A percentile compares a stretch with the other conserved stretches of the same genome.
These are phyloP conservation scores for Heterodera carotae DNA, from an alignment of 1,140 invertebrate species.

Conservation along the genomic window DNA sequence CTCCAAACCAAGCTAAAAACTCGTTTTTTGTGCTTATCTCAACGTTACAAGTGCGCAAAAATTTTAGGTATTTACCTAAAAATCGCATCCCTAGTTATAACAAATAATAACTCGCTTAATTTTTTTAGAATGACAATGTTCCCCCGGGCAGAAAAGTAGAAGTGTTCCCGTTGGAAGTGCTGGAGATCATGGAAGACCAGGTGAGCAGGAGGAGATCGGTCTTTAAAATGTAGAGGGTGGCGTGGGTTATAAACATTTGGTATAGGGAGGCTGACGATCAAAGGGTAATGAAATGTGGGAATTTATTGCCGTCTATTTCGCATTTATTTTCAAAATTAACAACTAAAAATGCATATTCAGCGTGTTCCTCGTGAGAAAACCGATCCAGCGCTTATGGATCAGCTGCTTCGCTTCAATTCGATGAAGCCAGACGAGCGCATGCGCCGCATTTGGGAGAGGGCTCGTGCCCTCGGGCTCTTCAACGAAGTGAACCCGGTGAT, in stretches of 20 bases:
- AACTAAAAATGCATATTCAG: not conserved
- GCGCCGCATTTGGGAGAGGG: not conserved
- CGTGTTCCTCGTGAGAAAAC: conserved; percentile 44
- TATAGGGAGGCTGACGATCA: no score
- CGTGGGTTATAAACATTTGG: no score
- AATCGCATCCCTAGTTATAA: no score
- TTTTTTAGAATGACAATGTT: conserved; percentile 16
- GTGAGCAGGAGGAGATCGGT: not conserved
- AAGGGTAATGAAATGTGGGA: not conserved
- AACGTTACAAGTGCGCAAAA: no score
- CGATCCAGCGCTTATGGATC: conserved; percentile 22
- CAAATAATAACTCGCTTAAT: not conserved
- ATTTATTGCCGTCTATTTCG: not conserved
- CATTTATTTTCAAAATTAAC: not conserved
- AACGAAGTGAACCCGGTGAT: conserved; percentile 22
- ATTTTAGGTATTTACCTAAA: no score
- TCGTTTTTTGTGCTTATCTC: no score
- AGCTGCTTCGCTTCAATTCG: conserved; percentile 22
- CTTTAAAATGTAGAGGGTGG: no score
- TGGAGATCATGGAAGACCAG: conserved; percentile 31
- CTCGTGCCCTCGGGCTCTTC: conserved; percentile 9
- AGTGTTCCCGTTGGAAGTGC: conserved; percentile 38
- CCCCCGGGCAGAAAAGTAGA: conserved; percentile 23
- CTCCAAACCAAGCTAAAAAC: no score
- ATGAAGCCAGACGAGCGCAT: conserved; percentile 23